A percentile compares a stretch with the other conserved stretches of the same genome.
Conservation (phyloP, 2,113 vertebrate genomes). For the Podarcis cretensis region DNA sequence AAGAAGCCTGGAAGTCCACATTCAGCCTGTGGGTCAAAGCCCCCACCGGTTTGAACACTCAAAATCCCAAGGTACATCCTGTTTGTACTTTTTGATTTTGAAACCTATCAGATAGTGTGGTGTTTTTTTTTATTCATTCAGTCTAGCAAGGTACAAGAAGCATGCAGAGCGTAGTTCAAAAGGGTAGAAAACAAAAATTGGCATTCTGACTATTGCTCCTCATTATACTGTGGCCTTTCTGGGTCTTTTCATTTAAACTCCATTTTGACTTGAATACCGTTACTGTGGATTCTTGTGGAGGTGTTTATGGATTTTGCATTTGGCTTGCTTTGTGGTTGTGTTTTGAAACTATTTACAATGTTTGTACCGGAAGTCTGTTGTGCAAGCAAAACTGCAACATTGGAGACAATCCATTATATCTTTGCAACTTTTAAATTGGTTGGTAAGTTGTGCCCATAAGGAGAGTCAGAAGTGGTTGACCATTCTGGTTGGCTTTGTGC, state of each 20-base stretch:
- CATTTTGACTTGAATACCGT: not conserved
- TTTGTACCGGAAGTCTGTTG: no score
- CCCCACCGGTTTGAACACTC: not conserved
- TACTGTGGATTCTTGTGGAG: not conserved
- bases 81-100: not conserved
- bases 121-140: not conserved
- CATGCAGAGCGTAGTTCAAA: no score
- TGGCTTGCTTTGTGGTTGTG: no score
- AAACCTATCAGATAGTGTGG: not conserved
- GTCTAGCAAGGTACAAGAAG: not conserved
- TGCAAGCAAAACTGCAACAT: no score
- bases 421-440: not conserved
- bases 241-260: not conserved
- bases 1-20: no score
- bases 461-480: no score
- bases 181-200: not conserved
- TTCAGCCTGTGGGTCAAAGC: no score
- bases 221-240: not conserved
- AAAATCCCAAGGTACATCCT: not conserved
- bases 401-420: not conserved
- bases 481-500: not conserved
- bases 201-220: not conserved
- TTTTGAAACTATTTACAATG: no score
- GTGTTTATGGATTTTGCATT: not conserved
- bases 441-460: not conserved